Evolutionary conservation across 2,888 invertebrate species (phyloP).

Genomic region (Clusia tigrina): DNA sequence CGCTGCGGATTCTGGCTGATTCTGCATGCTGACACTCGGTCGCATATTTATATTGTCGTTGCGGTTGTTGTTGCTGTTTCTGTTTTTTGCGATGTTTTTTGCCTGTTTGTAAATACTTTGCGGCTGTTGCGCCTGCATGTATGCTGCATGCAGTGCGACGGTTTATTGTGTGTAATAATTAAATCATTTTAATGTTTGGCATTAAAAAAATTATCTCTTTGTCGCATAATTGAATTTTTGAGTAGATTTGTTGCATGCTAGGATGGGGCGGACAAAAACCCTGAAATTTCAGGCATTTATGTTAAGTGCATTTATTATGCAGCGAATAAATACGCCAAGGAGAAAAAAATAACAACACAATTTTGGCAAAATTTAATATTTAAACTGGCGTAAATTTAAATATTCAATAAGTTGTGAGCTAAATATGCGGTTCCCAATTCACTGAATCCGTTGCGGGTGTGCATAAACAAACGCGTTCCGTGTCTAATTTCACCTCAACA

Average conservation of each 20-base stretch:
- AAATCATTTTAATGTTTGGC: slow-evolving; percentile 53
- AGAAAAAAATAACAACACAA: too few relatives aligned
- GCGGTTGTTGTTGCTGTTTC: not conserved
- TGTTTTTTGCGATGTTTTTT: not conserved
- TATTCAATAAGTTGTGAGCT: too few relatives aligned
- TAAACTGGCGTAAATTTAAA: too few relatives aligned
- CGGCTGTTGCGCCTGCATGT: slow-evolving; percentile 9
- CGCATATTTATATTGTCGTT: not conserved
- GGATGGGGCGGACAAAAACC: too few relatives aligned
- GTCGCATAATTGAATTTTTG: slow-evolving; percentile 7
- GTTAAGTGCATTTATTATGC: too few relatives aligned
- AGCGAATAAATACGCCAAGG: too few relatives aligned
- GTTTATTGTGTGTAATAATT: slow-evolving; percentile 55
- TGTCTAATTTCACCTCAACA: not conserved
- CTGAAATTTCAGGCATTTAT: too few relatives aligned
- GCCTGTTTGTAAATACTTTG: not conserved
- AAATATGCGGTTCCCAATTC: not conserved
- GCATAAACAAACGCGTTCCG: not conserved
- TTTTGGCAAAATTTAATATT: too few relatives aligned
- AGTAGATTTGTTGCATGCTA: not conserved
- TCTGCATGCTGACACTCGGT: too few relatives aligned
- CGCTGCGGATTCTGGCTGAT: too few relatives aligned
- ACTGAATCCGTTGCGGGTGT: not conserved
- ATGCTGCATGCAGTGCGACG: slow-evolving; percentile 16
- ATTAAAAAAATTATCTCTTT: slow-evolving; percentile 43